Percentiles rank a stretch among this genome's conserved stretches.
Evolutionary conservation across 2,797 vertebrate species (phyloP).

Genomic region (Danio jaintianensis): DNA sequence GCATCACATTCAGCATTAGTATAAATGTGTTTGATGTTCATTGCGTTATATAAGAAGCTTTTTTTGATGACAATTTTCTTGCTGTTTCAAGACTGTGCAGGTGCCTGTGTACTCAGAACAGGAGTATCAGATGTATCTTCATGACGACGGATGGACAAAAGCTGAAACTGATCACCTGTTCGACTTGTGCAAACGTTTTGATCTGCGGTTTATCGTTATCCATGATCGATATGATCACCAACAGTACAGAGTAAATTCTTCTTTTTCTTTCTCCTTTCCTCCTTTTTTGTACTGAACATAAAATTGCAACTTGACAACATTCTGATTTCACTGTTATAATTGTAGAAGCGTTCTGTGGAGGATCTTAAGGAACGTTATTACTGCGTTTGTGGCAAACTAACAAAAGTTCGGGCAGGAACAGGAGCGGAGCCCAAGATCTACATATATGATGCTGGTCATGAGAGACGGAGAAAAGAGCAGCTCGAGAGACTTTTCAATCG

Average conservation of each 20-base stretch:
- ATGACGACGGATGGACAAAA: slow-evolving; percentile 98
- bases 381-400: slow-evolving; percentile 93
- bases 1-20: too few relatives aligned
- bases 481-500: slow-evolving; percentile 95
- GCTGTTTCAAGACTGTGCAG: slow-evolving; percentile 86
- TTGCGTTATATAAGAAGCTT: too few relatives aligned
- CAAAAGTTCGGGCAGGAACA: slow-evolving; percentile 89
- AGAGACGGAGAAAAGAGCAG: slow-evolving; percentile 95
- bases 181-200: slow-evolving; percentile 96
- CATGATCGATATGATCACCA: slow-evolving; percentile 98
- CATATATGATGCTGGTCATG: slow-evolving; percentile 95
- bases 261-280: background rate
- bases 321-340: slow-evolving; percentile 28
- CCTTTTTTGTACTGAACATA: background rate
- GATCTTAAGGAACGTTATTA: slow-evolving; percentile 98
- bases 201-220: slow-evolving; percentile 94
- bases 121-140: slow-evolving; percentile 97
- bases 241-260: slow-evolving; percentile 90
- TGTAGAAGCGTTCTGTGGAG: slow-evolving; percentile 94
- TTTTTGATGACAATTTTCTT: background rate
- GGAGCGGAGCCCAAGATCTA: slow-evolving; percentile 95
- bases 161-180: slow-evolving; percentile 98
- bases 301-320: background rate
- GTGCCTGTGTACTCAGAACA: slow-evolving; percentile 98
- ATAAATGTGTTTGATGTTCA: too few relatives aligned